Base-by-base conservation (phyloP, 1,140 invertebrate genomes). In the Drosophila azteca region DNA sequence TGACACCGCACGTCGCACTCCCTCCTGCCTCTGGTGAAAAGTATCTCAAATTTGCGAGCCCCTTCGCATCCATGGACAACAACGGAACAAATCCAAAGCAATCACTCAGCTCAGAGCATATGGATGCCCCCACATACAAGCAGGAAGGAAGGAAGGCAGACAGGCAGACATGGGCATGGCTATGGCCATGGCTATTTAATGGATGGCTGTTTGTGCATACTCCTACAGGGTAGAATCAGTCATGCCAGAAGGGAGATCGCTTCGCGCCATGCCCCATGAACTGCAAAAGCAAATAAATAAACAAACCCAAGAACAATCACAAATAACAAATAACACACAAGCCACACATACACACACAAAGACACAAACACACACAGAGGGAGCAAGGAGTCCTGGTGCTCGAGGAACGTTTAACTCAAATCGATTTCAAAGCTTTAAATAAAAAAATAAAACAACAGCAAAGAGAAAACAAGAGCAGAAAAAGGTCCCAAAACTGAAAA, bases 201-300 rank as follows among this genome's bases (percentile, higher is more conserved):
- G 53, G 13, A 8, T 52, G 50, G 6, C 11, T 20, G 26, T 61
- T 43, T 54, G 8, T 60, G 49, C 61, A 68, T 79, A 61, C 57
- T 45, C 26, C 48, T 54, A 59, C 76, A 59, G 78, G 79, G 65
- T 55, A 88, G 79, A 88, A 88, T 88, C 83, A 75, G 61, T 88
- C 83, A 89, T 88, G 83, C 83, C 83, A 88, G 77, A 83, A 85
- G 65, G 62, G 54, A 58, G 59, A 81, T 63, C 67, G 57, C 46
- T 84, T 79, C 79, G 66, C 72, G 67, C 80, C 60, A 51, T 72
- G 80, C 80, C 77, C 79, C 52, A 74, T 77, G 73, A 85, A 77
- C 69, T 77, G 73, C 45, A 58, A 83, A 88, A 88, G 88, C 76
- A 88, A 88, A 88, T 74, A 85, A 74, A 85, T 77, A 84, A 85